Evolutionary conservation across 1,140 invertebrate genomes (phyloP), one percentile per base, ranked within the genome.

Genomic region (Drosophila quadrilineata): DNA sequence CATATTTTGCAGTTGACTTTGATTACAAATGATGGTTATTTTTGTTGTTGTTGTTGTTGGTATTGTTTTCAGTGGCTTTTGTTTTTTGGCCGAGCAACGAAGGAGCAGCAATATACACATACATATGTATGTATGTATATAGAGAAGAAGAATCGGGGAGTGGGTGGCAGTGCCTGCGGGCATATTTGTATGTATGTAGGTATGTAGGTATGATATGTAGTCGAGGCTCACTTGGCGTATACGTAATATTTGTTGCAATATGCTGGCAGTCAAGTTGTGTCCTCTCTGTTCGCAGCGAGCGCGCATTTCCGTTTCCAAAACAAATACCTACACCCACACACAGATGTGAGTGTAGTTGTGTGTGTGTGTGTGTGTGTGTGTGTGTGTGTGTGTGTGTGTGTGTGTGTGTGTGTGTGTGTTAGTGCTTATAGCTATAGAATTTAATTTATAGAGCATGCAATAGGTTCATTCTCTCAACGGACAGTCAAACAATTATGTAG

Each of bases 1-100:
- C 54, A 53, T 69, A 56, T 63, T 65, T 41, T 64, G 31, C 50
- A 63, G 46, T 68, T 72, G 70, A 75, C 72, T 68, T 73, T 75
- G 72, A 75, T 75, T 70, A 65, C 64, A 75, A 75, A 69, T 75
- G 72, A 75, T 70, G 53, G 70, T 38, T 53, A 33, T 49, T 64
- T 62, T 56, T 57, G 57, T 67, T 66, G 36, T 58, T 48, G 29
- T 48, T 48, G 38, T 26, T n/a, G n/a, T n/a, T n/a, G n/a, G n/a
- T n/a, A n/a, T n/a, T n/a, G n/a, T n/a, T n/a, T n/a, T n/a, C n/a
- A n/a, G n/a, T n/a, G n/a, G n/a, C n/a, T n/a, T n/a, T n/a, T n/a
- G n/a, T n/a, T n/a, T n/a, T n/a, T n/a, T n/a, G n/a, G n/a, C n/a
- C n/a, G n/a, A n/a, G n/a, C n/a, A n/a, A n/a, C n/a, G n/a, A n/a